Base-by-base conservation (phyloP, 2,888 invertebrate genomes). In the Erynnis tages region DNA sequence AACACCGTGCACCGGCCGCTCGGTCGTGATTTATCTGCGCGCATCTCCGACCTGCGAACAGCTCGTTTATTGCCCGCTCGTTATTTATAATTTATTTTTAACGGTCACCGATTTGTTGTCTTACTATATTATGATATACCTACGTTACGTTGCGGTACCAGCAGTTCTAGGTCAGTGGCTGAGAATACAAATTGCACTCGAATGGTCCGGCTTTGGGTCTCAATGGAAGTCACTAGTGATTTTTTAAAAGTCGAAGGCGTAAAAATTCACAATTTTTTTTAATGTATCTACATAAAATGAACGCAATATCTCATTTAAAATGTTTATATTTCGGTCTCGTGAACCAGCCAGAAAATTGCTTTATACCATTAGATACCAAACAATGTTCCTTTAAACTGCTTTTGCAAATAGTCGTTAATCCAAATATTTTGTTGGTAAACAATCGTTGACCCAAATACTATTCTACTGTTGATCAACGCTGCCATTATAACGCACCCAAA, bases 11-110 rank as follows among this genome's bases (percentile, higher is more conserved):
- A 53, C 65, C 68, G 69, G 64, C 71, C 71, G 63, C 65, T 30
- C 61, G 64, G 65, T 61, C 69, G 86, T 86, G 87, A 88, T 89
- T 86, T 88, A 88, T 88, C 87, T 79, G 79, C 71, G 73, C 69
- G 82, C 82, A 87, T 86, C 87, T 81, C 71, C 76, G 75, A 85
- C 85, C 84, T 78, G 88, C 84, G 81, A 88, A 88, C 86, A 82
- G 79, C 78, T 75, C 81, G 85, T 80, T 85, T 86, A 85, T 84
- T 82, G 83, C 79, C 76, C 72, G 80, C 81, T 89, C 86, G 87
- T 89, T 88, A 89, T 85, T 87, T 88, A 85, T 88, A 87, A 88
- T 88, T 87, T 89, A 87, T 86, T 88, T 89, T 88, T 89, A 87
- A 87, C 84, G 82, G 85, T 80, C 79, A 73, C 79, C 76, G 80